Base-by-base conservation (phyloP, 92 coral and sea anemone genomes). In the Parazoanthus darwini region DNA sequence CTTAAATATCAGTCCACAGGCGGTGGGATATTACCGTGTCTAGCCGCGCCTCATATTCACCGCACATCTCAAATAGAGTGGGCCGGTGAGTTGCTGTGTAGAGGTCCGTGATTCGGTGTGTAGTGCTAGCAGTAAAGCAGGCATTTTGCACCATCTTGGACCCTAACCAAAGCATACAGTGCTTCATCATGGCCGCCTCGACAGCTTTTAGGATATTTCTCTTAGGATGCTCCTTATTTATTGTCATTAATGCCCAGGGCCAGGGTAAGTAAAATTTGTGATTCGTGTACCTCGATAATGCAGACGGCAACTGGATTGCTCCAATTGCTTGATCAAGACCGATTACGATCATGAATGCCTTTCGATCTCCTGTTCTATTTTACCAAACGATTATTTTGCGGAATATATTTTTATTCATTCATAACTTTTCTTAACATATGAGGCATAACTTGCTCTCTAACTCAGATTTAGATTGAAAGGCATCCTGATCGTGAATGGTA, bases 81-180 rank as follows among this genome's bases (percentile, higher is more conserved):
- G 87, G 79, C 75, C 87, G 29, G 87, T 29, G 65, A 84, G 78
- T 70, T 75, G 87, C 39, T 79, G 59, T 46, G 87, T 44, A 84
- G 14, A 84, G 87, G 87, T 84, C 87, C 87, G 74, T 71, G 87
- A 84, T 84, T 84, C 65, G 87, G 87, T 84, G 87, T 84, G 87
- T 84, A 84, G 87, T 84, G 87, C 87, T 70, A 43, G 87, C 79
- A 70, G 54, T 71, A 80, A 80, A 35, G 85, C 85, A 36, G 72
- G 85, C 87, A 84, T 84, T 84, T 84, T 84, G 87, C 87, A 84
- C 87, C 87, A 71, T 84, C 87, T 84, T 26, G 87, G 87, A 84
- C 87, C 87, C 46, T 70, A 84, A 44, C 87, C 87, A 84, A 70
- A 82, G 86, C 78, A 35, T 70, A n/a, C 29, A 18, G 42, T 68